phyloP scores from a whole-genome alignment of 2,113 vertebrate genomes.

The Dipodomys spectabilis region DNA sequence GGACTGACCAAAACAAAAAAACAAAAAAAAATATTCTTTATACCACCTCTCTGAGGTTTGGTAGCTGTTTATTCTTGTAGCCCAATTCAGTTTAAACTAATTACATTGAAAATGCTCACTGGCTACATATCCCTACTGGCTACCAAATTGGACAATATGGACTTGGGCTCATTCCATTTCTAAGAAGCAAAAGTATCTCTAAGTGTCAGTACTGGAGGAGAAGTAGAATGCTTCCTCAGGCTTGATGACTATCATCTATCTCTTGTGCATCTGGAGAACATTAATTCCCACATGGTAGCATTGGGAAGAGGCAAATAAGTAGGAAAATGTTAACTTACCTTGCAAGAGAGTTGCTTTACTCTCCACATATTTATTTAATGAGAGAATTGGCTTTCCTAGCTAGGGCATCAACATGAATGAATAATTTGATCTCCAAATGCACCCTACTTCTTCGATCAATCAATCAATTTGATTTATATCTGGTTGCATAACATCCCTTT shows the following conservation, averaged over 20 bases:
- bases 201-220: not conserved
- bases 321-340: not conserved
- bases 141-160: not conserved
- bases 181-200: not conserved
- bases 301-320: too few relatives aligned
- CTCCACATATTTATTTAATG: not conserved
- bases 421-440: not conserved
- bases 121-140: not conserved
- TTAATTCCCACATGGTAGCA: too few relatives aligned
- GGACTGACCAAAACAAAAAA: too few relatives aligned
- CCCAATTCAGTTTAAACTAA: not conserved
- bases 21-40: not conserved
- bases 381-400: not conserved
- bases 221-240: too few relatives aligned
- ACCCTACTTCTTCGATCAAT: rapidly evolving
- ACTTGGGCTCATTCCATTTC: not conserved
- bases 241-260: too few relatives aligned
- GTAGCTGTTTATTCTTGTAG: not conserved
- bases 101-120: not conserved
- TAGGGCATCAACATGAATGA: not conserved
- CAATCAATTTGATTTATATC: too few relatives aligned
- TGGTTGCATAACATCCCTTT: not conserved
- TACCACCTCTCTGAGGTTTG: not conserved
- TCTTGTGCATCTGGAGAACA: too few relatives aligned
- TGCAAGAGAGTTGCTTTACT: not conserved